Evolutionary conservation across 2,113 vertebrate genomes (phyloP), one percentile per base, ranked within the genome.

Genomic region (mouse (Mus musculus)): DNA sequence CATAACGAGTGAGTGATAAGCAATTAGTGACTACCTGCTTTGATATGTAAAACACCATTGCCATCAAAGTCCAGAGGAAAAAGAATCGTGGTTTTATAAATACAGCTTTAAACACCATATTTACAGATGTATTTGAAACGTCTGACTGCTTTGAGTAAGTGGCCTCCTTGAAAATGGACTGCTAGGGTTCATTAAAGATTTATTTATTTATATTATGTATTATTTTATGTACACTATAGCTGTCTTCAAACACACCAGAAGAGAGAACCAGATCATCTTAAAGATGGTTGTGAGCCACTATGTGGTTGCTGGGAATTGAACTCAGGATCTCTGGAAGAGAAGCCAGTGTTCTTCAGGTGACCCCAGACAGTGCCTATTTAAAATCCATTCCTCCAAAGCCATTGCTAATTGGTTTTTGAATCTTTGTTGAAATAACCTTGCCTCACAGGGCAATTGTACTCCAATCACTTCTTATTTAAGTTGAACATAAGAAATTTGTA

Each of bases 401-500:
- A 78, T 63, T 56, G 77, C 54, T 97, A 97, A 97, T 73, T 97
- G 95, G 90, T 96, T 97, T 82, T 92, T 91, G 73, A 94, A 65
- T 39, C 56, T 91, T 91, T 54, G 52, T 89, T 93, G 73, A 94
- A 94, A 95, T 96, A 96, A 96, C 52, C 85, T 97, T 97, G 75
- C 91, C 89, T 94, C 71, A 90, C 30, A 88, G 73, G 87, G 84
- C 87, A 81, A 77, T 24, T 94, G 10, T 84, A 76, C 36, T 92
- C 96, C 94, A 95, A 72, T 95, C 93, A 96, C 80, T 96, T 96
- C 90, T 84, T 90, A 39, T 85, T 95, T 95, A 9, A 28, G 56
- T 81, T 54, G 46, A 89, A 94, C 96, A 95, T 30, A 90, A 88
- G n/a, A 73, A 81, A 95, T 95, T 80, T 85, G 22, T 90, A n/a